Evolutionary conservation across 2,113 vertebrate species (phyloP).

Genomic region (Synchiropus splendidus): DNA sequence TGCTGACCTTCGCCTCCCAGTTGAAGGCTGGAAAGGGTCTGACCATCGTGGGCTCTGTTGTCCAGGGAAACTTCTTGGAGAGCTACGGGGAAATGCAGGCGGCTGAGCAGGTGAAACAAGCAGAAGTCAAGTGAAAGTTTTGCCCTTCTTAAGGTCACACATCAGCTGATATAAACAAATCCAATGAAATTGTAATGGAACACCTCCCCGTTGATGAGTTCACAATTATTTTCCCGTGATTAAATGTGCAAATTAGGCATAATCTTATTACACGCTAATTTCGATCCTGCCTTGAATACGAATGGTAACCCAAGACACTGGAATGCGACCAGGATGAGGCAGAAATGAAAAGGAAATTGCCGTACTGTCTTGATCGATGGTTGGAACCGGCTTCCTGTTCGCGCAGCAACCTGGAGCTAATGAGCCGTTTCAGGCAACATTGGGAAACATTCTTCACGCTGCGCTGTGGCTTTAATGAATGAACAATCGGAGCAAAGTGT

Average conservation of each 20-base stretch:
- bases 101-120: slow-evolving; percentile 80
- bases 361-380: neutral
- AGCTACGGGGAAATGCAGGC: slow-evolving; percentile 93
- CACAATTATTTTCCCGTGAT: too few species aligned
- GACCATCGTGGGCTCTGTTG: slow-evolving; percentile 90
- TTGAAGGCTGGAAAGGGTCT: slow-evolving; percentile 95
- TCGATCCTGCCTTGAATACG: too few species aligned
- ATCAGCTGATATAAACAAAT: too few species aligned
- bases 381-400: slow-evolving; percentile 10
- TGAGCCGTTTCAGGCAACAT: slow-evolving; percentile 19
- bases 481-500: slow-evolving; percentile 1
- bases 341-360: too few species aligned
- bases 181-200: too few species aligned
- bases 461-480: slow-evolving; percentile 1
- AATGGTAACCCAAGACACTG: too few species aligned
- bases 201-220: too few species aligned
- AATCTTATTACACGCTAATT: too few species aligned
- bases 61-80: slow-evolving; percentile 93
- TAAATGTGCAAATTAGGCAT: too few species aligned
- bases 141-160: too few species aligned
- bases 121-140: too few species aligned
- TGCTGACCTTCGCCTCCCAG: slow-evolving; percentile 95
- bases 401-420: slow-evolving; percentile 1
- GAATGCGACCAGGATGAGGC: too few species aligned
- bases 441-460: slow-evolving; percentile 1